Percentiles rank a stretch among this genome's conserved stretches.
Evolutionary conservation across 1,140 invertebrate genomes (phyloP).

Genomic region (Drusus annulatus): DNA sequence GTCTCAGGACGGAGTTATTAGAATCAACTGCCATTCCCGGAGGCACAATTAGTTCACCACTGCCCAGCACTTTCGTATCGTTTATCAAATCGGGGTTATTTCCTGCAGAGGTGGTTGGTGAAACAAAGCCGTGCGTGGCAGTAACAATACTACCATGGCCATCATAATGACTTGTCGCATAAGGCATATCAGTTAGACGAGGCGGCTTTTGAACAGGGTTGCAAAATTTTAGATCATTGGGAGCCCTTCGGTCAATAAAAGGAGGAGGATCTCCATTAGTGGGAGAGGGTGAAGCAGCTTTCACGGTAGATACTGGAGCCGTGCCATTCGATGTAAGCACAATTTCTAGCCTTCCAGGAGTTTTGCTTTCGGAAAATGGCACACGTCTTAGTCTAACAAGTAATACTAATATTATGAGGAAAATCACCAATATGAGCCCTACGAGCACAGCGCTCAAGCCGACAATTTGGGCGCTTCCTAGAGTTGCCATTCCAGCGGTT

Average conservation of each 20-base stretch:
- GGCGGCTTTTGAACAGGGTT: conserved; percentile 81
- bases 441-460: conserved; percentile 87
- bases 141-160: conserved; percentile 75
- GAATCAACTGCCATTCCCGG: conserved; percentile 59
- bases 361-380: conserved; percentile 82
- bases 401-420: conserved; percentile 82
- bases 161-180: conserved; percentile 76
- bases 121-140: conserved; percentile 75
- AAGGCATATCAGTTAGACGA: conserved; percentile 76
- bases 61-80: conserved; percentile 78
- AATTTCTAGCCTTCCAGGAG: conserved; percentile 79
- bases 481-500: conserved; percentile 82
- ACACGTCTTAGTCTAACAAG: conserved; percentile 79
- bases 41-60: conserved; percentile 66
- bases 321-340: conserved; percentile 76
- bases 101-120: conserved; percentile 78
- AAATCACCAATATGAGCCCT: conserved; percentile 82
- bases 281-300: conserved; percentile 59
- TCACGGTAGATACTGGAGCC: conserved; percentile 67
- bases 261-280: conserved; percentile 65
- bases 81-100: conserved; percentile 89
- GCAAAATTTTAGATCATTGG: conserved; percentile 71
- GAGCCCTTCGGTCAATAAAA: conserved; percentile 67
- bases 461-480: conserved; percentile 88
- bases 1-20: conserved; percentile 61